Percentiles rank a stretch among this genome's conserved stretches.
Conservation (phyloP, 2,113 vertebrate genomes). For the Elephas maximus region DNA sequence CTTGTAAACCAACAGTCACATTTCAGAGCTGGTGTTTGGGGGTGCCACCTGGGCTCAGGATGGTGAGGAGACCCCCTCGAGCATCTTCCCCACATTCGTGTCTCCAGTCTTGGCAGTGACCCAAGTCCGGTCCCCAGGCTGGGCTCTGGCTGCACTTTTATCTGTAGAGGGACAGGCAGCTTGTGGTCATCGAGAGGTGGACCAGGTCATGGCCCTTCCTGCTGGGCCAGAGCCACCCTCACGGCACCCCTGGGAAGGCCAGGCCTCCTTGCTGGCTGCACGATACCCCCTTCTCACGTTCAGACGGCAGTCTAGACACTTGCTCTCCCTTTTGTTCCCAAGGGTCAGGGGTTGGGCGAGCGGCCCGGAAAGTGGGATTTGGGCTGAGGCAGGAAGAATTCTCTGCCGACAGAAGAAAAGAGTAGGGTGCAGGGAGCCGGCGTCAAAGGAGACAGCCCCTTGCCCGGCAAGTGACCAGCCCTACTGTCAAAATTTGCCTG, state of each 20-base stretch:
- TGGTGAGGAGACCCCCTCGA: neutral
- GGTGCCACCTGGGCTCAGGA: accelerated
- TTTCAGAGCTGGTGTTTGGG: accelerated
- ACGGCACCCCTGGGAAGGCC: slow-evolving; percentile 16
- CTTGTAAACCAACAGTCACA: accelerated
- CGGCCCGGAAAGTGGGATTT: slow-evolving; percentile 78
- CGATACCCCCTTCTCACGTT: slow-evolving; percentile 77
- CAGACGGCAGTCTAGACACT: slow-evolving; percentile 84
- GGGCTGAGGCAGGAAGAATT: neutral
- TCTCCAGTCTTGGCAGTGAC: neutral
- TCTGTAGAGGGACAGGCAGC: neutral
- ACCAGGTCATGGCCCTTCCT: neutral
- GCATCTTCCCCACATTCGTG: too few relatives aligned
- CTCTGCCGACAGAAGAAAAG: neutral
- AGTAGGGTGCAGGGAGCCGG: neutral
- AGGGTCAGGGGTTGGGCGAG: slow-evolving; percentile 80
- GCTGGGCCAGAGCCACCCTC: neutral
- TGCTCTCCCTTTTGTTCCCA: slow-evolving; percentile 80
- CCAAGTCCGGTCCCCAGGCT: neutral
- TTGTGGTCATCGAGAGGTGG: neutral
- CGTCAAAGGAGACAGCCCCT: neutral
- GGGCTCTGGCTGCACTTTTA: neutral
- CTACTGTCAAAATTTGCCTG: accelerated
- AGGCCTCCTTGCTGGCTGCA: slow-evolving; percentile 5
- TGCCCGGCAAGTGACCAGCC: slow-evolving; percentile 8